Base-by-base conservation (phyloP, 2,888 invertebrate species). In the Hypomecis punctinalis region DNA sequence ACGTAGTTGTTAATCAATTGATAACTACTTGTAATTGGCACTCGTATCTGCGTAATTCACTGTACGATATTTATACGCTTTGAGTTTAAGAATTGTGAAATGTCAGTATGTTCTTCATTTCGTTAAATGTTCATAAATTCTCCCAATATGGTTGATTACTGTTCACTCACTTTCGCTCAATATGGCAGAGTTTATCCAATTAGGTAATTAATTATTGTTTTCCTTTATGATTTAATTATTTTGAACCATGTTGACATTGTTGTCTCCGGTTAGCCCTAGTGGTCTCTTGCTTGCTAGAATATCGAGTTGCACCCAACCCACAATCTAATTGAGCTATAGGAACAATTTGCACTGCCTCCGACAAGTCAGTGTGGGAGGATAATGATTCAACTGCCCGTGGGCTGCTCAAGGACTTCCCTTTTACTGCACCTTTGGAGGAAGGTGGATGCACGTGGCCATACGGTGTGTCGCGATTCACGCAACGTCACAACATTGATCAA, bases 341-440 rank as follows among this genome's bases (percentile, higher is more conserved):
- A 61, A 53, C 79, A 82, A 80, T 81, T 82, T 79, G 76, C 75
- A 73, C 71, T 72, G 72, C 69, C 67, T 59, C 59, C 61, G 69
- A 62, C 67, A 53, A 60, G 53, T 74, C 43, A 45, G 84, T 83
- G 91, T 91, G 87, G 91, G 91, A 75, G 86, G 80, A 47, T 81
- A 81, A 82, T 90, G 91, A 91, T 83, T 89, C 89, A 86, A 79
- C 74, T 72, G 72, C 68, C 71, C 73, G 89, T 89, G 86, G 90
- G 89, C 74, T 67, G 84, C 62, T 81, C 91, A 92, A 91, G 92
- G 92, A 88, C 86, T 87, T 86, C 80, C 90, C 90, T 91, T 88
- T 85, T 91, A 91, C 88, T 88, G 80, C 82, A 81, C 68, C 73
- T 76, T 74, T 59, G 60, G 72, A 80, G 78, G 82, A 85, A 85